A percentile compares a stretch with the other conserved stretches of the same genome.
Evolutionary conservation across 1,140 invertebrate genomes (phyloP).

Genomic region (Capitella teleta): DNA sequence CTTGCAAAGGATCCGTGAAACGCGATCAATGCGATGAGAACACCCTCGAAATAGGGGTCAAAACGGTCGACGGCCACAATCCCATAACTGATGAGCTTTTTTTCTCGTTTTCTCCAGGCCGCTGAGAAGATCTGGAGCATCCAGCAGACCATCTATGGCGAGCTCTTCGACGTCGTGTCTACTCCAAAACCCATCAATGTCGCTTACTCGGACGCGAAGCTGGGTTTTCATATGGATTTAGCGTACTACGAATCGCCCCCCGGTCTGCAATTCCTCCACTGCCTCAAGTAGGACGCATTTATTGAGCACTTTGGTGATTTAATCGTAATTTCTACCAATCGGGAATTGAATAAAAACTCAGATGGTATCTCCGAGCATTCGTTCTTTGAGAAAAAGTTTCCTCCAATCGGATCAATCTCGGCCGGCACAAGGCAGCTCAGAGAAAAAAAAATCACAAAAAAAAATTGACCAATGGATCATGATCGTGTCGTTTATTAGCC

Average conservation of each 20-base stretch:
- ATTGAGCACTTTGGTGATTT: not conserved
- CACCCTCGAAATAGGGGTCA: no score
- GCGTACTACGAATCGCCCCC: constrained; percentile 37
- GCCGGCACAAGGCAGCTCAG: no score
- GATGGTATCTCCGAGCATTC: no score
- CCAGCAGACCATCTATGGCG: constrained; percentile 6
- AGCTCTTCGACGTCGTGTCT: constrained; percentile 20
- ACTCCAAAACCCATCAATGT: constrained; percentile 30
- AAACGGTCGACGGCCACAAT: no score
- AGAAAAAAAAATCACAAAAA: no score
- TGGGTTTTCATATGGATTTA: constrained; percentile 35
- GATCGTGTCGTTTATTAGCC: no score
- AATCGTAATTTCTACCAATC: not conserved
- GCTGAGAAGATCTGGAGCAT: constrained; percentile 2
- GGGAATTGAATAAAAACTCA: no score
- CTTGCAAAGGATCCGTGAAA: no score
- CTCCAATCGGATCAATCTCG: no score
- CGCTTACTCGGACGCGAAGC: constrained; percentile 24
- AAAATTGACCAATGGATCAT: no score
- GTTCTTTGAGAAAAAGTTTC: no score
- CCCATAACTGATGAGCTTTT: not conserved
- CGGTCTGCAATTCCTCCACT: constrained; percentile 34
- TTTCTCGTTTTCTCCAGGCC: not conserved
- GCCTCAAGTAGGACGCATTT: constrained; percentile 21
- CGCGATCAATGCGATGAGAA: no score